Evolutionary conservation across 1,140 invertebrate species (phyloP), one percentile per base, ranked within the genome.

Genomic region (Atta cephalotes): DNA sequence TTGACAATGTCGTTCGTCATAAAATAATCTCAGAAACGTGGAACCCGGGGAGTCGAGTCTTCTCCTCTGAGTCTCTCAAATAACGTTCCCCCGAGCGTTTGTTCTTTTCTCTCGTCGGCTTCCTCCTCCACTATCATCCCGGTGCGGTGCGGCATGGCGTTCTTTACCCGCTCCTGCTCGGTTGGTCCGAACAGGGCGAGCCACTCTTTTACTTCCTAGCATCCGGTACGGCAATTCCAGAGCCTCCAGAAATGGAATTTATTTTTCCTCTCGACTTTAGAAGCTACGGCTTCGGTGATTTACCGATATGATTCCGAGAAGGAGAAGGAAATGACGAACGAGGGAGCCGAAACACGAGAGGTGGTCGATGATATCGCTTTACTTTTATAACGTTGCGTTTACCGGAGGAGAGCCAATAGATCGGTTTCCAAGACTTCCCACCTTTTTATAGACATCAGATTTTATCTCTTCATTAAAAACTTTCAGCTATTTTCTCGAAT

Each of bases 301-400:
- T 92, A 93, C 90, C 79, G 86, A 87, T 88, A 91, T 90, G 92
- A 93, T 93, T 91, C 88, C 80, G 86, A 63, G 35, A 21, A 80
- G 49, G 79, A 65, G 70, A 10, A n/a, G 63, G 82, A 80, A 80
- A 79, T 85, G 72, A 78, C 74, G 84, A 62, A 85, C 76, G 85
- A 87, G 56, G 76, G 70, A 51, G 85, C 53, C 66, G 79, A 82
- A 76, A 81, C 68, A 68, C n/a, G 70, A 58, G 77, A 82, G 62
- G 51, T 51, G 85, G 77, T 66, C 76, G 65, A 58, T 28, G 51
- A 70, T 86, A 70, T 71, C 84, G 60, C 10, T 85, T 68, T 65
- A 80, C 72, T 85, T 85, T 85, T 66, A 66, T 81, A 80, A 85
- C 62, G 62, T 79, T 39, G 58, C 84, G 76, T 80, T 80, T 56